phyloP scores from a whole-genome alignment of 2,113 vertebrate species.

The Plestiodon gilberti region DNA sequence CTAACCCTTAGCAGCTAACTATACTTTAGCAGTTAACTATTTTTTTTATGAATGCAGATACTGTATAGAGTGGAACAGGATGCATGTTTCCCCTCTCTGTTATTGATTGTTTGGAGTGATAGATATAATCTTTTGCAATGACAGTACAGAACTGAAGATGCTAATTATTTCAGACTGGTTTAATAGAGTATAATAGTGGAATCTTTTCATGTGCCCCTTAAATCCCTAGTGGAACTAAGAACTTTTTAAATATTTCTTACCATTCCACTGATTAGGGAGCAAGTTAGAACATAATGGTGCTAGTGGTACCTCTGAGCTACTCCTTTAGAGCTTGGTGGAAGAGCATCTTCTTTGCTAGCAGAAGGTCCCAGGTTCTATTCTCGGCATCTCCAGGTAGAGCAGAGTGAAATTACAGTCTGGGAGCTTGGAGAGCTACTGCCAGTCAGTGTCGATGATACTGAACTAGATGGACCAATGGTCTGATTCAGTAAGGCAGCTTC shows the following conservation, averaged over 20 bases:
- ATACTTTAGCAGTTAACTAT: background rate
- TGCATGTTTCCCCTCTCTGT: background rate
- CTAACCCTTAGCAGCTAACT: background rate
- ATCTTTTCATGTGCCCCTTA: background rate
- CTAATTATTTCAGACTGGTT: background rate
- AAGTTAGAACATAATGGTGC: background rate
- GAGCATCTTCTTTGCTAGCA: too few relatives aligned
- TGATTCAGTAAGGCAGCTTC: too few relatives aligned
- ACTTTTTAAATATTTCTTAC: background rate
- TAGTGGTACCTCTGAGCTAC: too few relatives aligned
- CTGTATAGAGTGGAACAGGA: background rate
- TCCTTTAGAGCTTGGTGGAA: too few relatives aligned
- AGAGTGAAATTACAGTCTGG: too few relatives aligned
- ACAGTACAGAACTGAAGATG: background rate
- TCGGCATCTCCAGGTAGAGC: too few relatives aligned
- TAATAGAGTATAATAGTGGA: background rate
- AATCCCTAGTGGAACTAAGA: background rate
- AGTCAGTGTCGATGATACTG: too few relatives aligned
- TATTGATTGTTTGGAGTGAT: background rate
- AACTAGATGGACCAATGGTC: too few relatives aligned
- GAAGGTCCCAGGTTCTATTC: too few relatives aligned
- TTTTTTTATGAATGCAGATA: background rate
- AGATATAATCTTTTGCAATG: background rate
- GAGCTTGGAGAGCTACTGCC: too few relatives aligned
- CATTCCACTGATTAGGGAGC: slow-evolving; percentile 11